phyloP scores from a whole-genome alignment of 2,113 vertebrate genomes.

The Charadrius vociferus region DNA sequence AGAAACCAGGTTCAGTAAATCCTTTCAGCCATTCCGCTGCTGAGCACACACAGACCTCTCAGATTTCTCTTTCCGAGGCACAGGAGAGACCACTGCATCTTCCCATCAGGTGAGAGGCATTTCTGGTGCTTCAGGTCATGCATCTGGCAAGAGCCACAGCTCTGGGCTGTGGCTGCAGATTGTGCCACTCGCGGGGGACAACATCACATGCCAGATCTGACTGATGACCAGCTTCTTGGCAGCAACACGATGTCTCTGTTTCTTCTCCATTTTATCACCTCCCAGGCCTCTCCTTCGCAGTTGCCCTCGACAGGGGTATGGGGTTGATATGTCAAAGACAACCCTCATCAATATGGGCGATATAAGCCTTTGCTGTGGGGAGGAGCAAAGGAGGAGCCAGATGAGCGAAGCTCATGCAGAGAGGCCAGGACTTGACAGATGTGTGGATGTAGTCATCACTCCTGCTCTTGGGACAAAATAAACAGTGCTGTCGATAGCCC shows the following conservation, averaged over 20 bases:
- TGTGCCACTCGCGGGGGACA: background rate
- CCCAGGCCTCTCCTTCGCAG: background rate
- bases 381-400: background rate
- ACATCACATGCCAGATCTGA: background rate
- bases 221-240: background rate
- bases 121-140: fast-evolving
- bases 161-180: background rate
- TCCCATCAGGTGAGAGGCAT: background rate
- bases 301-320: too few species aligned
- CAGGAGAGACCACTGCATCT: background rate
- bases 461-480: background rate
- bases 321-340: background rate
- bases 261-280: background rate
- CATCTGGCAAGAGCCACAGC: background rate
- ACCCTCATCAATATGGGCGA: background rate
- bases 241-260: fast-evolving
- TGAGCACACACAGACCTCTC: background rate
- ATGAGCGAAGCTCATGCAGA: fast-evolving
- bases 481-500: fast-evolving
- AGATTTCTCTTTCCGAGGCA: background rate
- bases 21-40: background rate
- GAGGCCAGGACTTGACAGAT: background rate
- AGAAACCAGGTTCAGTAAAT: background rate
- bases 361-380: background rate
- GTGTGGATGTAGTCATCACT: background rate